Base-by-base conservation (phyloP, 1,140 invertebrate genomes). In the Adelges cooleyi region DNA sequence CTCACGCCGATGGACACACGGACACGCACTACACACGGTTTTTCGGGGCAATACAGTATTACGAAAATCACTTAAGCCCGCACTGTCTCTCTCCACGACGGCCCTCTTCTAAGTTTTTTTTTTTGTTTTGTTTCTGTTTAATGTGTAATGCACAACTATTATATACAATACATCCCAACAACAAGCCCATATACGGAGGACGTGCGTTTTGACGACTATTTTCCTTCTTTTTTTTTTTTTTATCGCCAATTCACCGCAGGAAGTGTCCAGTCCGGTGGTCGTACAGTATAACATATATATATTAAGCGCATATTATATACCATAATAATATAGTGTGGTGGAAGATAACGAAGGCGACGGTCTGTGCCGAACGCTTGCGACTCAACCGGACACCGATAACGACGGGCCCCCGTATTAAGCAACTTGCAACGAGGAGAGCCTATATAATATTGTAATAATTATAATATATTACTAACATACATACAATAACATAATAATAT, bases 231-330 rank as follows among this genome's bases (percentile, higher is more conserved):
- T n/a, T 0, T 15, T 29, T 10, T 1, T 52, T 59, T 38, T 62
- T 62, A 62, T 62, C 56, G 56, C 56, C 23, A 62, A 62, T 59
- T 59, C 25, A 40, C 44, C 56, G 40, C 56, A 62, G 56, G 56
- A 62, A 62, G 40, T 62, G 56, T 48, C 23, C 42, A 42, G 56
- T 62, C 42, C 56, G 38, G 56, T 62, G 42, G 42, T 1, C 56
- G 29, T 33, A 5, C 29, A 33, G 29, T 33, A 33, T 33, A 6
- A 11, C 11, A 33, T 11, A 33, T 11, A 33, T 33, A 33, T 11
- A 33, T 33, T 6, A 33, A 5, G 11, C 11, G 29, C 11, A 33
- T 33, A 33, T 33, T 33, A 33, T 6, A 33, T 33, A 33, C 5
- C 11, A 5, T 33, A 33, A 11, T 33, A 33, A 33, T 33, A 33